These are phyloP conservation scores for Aurelia coerulea DNA, from an alignment of 30 jellyfish, hydroid and myxozoan genomes.

Conservation along the genomic window DNA sequence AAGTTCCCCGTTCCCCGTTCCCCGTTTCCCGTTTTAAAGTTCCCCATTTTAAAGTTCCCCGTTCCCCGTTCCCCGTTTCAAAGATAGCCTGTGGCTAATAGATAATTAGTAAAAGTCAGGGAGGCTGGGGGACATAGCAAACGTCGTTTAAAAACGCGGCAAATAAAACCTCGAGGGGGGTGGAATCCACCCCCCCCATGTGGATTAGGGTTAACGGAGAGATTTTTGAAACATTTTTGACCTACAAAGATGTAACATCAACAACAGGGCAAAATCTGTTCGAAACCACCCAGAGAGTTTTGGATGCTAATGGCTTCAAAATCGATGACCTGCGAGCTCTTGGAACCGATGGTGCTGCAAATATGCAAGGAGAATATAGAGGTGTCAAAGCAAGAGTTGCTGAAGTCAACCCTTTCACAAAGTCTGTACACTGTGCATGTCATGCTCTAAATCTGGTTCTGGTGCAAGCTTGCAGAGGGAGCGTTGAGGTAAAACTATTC, in stretches of 20 bases:
- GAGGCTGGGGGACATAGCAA: too few species aligned
- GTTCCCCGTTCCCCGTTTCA: too few species aligned
- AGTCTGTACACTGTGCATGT: slow-evolving; percentile 36
- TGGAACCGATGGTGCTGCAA: slow-evolving; percentile 15
- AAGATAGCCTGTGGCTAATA: too few species aligned
- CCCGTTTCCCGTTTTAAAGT: too few species aligned
- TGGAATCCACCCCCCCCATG: too few species aligned
- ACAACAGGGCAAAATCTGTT: background rate
- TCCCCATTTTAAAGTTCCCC: too few species aligned
- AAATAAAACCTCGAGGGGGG: too few species aligned
- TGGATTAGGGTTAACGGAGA: background rate
- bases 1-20: too few species aligned
- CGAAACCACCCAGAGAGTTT: background rate
- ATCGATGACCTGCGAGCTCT: slow-evolving; percentile 11
- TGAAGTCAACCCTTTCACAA: slow-evolving; percentile 16
- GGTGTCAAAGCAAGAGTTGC: slow-evolving; percentile 22
- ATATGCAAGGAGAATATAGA: slow-evolving; percentile 5
- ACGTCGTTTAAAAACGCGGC: too few species aligned
- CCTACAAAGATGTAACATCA: slow-evolving; percentile 23
- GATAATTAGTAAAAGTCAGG: too few species aligned
- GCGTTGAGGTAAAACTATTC: slow-evolving; percentile 4
- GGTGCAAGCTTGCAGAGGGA: slow-evolving; percentile 4
- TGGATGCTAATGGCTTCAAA: slow-evolving; percentile 14
- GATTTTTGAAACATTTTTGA: slow-evolving; percentile 18
- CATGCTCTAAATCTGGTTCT: slow-evolving; percentile 18